Conservation (phyloP, 2,888 invertebrate species). For the Phorcus lineatus region DNA sequence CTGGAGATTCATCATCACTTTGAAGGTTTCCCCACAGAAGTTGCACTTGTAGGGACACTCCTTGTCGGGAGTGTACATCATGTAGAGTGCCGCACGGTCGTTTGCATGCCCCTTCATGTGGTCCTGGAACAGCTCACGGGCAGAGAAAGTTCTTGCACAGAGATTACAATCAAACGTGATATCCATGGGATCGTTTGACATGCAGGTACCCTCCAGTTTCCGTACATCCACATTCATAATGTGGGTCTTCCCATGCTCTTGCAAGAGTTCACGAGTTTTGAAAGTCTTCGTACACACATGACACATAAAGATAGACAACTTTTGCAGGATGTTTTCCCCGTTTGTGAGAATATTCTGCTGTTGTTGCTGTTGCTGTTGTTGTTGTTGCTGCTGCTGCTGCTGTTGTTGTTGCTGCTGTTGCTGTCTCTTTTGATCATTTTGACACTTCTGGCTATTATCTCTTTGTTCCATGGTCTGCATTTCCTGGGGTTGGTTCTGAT, state of each 20-base stretch:
- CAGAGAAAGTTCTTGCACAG: slow-evolving; percentile 4
- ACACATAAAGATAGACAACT: slow-evolving; percentile 17
- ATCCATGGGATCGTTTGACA: neutral
- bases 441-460: neutral
- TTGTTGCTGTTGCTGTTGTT: neutral
- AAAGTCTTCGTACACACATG: slow-evolving; percentile 14
- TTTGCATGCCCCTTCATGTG: slow-evolving; percentile 16
- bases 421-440: neutral
- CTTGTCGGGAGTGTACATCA: slow-evolving; percentile 18
- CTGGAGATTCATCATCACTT: slow-evolving; percentile 4
- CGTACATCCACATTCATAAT: neutral
- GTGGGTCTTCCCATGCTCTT: neutral
- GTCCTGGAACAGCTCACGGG: slow-evolving; percentile 22
- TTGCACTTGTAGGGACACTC: slow-evolving; percentile 23
- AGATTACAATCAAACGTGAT: slow-evolving; percentile 14
- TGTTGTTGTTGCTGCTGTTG: neutral
- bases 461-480: slow-evolving; percentile 2
- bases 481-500: neutral
- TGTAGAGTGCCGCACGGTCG: slow-evolving; percentile 20
- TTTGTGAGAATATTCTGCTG: neutral
- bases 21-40: slow-evolving; percentile 18
- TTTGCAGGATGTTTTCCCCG: slow-evolving; percentile 1
- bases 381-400: neutral
- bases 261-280: neutral
- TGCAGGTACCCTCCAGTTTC: neutral